Evolutionary conservation across 1,140 invertebrate species (phyloP).

Genomic region (Micrasema minimum): DNA sequence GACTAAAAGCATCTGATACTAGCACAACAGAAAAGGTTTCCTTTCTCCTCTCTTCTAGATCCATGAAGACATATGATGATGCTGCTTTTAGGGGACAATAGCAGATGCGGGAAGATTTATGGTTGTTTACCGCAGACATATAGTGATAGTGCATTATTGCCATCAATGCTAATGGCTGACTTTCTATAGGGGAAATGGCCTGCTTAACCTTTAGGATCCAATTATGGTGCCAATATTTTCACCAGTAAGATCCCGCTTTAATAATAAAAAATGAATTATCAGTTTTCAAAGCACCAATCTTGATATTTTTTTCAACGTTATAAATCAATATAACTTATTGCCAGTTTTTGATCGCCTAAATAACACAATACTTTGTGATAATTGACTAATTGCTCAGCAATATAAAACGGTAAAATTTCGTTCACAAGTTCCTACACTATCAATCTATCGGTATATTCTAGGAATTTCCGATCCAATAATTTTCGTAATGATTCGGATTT

Average conservation of each 20-base stretch:
- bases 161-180: conserved; percentile 34
- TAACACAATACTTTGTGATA: too few relatives aligned
- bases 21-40: conserved; percentile 5
- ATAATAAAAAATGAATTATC: too few relatives aligned
- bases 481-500: too few relatives aligned
- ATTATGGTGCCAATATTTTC: conserved; percentile 19
- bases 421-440: too few relatives aligned
- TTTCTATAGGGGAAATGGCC: conserved; percentile 17
- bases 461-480: too few relatives aligned
- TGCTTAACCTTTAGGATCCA: conserved; percentile 17
- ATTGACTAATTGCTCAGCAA: too few relatives aligned
- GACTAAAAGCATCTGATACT: background rate
- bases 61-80: conserved; percentile 46
- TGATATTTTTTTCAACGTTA: too few relatives aligned
- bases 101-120: conserved; percentile 44
- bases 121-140: conserved; percentile 43
- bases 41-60: conserved; percentile 24
- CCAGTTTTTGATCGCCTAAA: too few relatives aligned
- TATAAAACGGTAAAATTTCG: too few relatives aligned
- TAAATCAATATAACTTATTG: too few relatives aligned
- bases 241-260: background rate
- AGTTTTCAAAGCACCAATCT: too few relatives aligned
- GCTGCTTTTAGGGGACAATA: conserved; percentile 40
- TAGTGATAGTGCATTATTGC: conserved; percentile 43
- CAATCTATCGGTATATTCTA: too few relatives aligned